phyloP scores from a whole-genome alignment of 2,888 invertebrate species.

The Rotaria magnacalcarata region DNA sequence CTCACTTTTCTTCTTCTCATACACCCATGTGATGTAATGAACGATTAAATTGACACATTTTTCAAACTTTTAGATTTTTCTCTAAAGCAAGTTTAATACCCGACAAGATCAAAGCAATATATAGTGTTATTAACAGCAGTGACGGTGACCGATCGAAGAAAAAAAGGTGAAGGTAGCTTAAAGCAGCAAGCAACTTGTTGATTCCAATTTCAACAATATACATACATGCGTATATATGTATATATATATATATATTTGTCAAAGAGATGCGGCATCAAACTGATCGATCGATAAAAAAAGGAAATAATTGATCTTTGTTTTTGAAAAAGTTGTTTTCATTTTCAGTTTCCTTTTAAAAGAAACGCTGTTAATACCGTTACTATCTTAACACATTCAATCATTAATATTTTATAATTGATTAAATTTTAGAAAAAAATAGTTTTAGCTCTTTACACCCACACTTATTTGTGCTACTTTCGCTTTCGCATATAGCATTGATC shows the following conservation, averaged over 20 bases:
- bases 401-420: not conserved
- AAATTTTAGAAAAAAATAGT: not conserved
- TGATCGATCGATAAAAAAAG: not conserved
- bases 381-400: not conserved
- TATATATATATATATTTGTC: not conserved
- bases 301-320: not conserved
- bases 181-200: conserved; percentile 18
- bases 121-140: not conserved
- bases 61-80: not conserved
- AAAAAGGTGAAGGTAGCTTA: conserved; percentile 14
- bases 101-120: not conserved
- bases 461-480: not conserved
- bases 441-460: not conserved
- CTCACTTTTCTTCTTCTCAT: not conserved
- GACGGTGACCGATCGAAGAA: not conserved
- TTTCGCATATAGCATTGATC: not conserved
- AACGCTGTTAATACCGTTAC: not conserved
- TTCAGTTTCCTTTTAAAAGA: no score
- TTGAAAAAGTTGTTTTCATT: no score
- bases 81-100: not conserved
- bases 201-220: conserved; percentile 2
- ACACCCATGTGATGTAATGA: not conserved
- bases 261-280: conserved; percentile 22
- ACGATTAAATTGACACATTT: conserved; percentile 31
- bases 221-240: not conserved